These are phyloP conservation scores for Brachyptera risi DNA, from an alignment of 2,888 invertebrate genomes.

Conservation along the genomic window DNA sequence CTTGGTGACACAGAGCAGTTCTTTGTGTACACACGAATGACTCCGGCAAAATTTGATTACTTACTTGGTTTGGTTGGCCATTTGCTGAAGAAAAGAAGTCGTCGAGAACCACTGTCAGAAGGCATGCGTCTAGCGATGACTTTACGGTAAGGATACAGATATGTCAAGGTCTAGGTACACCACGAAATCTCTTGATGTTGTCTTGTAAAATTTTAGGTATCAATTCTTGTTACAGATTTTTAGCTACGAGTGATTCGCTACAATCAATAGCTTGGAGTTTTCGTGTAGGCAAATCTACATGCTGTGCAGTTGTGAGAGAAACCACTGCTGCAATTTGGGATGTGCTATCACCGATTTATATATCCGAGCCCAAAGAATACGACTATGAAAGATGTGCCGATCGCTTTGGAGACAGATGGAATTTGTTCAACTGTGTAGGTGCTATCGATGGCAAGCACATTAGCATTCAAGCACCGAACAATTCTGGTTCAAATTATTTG, in stretches of 20 bases:
- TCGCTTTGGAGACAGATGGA: constrained; percentile 11
- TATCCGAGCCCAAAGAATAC: constrained; percentile 1
- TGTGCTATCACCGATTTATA: neutral
- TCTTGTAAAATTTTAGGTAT: neutral
- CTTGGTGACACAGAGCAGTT: neutral
- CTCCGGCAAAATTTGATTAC: neutral
- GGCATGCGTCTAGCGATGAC: neutral
- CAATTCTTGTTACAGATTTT: neutral
- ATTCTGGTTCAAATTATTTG: neutral
- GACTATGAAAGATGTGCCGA: constrained; percentile 10
- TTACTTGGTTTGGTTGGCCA: neutral
- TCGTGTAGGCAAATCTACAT: neutral
- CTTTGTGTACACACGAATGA: neutral
- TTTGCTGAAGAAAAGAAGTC: neutral
- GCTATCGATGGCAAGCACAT: constrained; percentile 24
- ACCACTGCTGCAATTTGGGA: neutral
- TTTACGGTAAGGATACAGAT: neutral
- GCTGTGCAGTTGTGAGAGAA: neutral
- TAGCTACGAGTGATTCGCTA: neutral
- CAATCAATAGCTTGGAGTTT: neutral
- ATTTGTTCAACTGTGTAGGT: constrained; percentile 25
- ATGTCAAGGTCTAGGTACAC: neutral
- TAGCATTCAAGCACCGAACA: constrained; percentile 1
- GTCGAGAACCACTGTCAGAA: neutral
- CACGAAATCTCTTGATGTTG: neutral